phyloP scores from a whole-genome alignment of 2,888 invertebrate species.

The Eristalinus aeneus region DNA sequence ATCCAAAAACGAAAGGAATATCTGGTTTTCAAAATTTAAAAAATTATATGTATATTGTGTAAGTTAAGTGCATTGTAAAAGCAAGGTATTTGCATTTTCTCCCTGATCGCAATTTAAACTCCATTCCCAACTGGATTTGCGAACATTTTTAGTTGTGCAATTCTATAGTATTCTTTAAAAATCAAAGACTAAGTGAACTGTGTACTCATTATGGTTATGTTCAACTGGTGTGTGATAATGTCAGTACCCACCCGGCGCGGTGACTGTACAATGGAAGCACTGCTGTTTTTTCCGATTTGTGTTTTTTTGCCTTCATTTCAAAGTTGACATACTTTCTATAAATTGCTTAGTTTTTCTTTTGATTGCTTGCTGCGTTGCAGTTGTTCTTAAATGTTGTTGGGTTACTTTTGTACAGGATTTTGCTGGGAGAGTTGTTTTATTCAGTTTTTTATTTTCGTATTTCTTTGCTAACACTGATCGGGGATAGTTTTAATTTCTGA shows the following conservation, averaged over 20 bases:
- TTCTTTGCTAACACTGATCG: neutral
- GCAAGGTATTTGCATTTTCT: neutral
- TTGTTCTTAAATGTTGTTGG: conserved; percentile 24
- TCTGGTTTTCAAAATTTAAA: neutral
- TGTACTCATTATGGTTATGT: conserved; percentile 24
- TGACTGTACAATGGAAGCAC: conserved; percentile 36
- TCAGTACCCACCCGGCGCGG: neutral
- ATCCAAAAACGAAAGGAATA: neutral
- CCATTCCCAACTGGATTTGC: neutral
- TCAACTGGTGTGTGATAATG: conserved; percentile 35
- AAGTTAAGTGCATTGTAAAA: neutral
- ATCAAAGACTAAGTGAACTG: neutral
- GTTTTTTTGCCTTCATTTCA: conserved; percentile 1
- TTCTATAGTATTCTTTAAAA: neutral
- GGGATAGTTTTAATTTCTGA: neutral
- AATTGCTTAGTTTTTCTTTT: conserved; percentile 65
- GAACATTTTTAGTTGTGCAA: neutral
- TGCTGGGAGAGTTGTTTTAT: neutral
- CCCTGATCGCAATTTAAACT: neutral
- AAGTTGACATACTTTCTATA: conserved; percentile 68
- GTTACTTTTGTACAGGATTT: conserved; percentile 41
- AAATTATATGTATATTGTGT: neutral
- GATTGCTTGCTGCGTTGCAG: conserved; percentile 17
- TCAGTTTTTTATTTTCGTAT: neutral
- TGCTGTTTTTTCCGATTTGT: conserved; percentile 29